Base-by-base conservation (phyloP, 2,888 invertebrate species). In the Stenotaenia linearis region DNA sequence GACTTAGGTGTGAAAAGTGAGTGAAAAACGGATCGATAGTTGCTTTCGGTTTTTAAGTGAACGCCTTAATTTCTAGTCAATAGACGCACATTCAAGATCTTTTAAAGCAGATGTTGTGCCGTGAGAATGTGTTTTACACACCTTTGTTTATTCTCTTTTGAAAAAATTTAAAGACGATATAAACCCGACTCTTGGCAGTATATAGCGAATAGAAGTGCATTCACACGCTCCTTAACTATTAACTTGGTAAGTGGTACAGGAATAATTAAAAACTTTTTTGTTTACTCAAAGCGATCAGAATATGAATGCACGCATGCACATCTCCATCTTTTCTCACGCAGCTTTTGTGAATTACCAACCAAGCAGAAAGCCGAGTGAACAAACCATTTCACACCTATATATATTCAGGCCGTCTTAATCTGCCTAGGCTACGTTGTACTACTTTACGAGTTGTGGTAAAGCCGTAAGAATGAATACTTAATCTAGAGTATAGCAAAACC, bases 301-400 rank as follows among this genome's bases (percentile, higher is more conserved):
- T 15, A 45, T 45, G 45, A 15, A 6, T 50, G 50, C 50, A 50
- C 10, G 28, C 69, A 69, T 15, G 69, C 25, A 9, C 25, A 69
- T 69, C 28, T 6, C 15, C 28, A 69, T 25, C 69, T 69, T 69
- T 69, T 69, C 69, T 69, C 69, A 25, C 69, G 25, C 25, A 28
- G 25, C 69, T 69, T 69, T 69, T 69, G 25, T 28, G 69, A 28
- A 28, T 28, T 69, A 25, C n/a, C 25, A 69, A 15, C 69, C 69
- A 28, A 69, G 69, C 69, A 69, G 23, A 69, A 25, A 69, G 15
- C 25, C 25, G 1, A 69, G 69, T 23, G 28, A 69, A 69, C 69
- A 69, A 28, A 28, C 69, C 69, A 28, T 69, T 69, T 69, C 69
- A 69, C 69, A 69, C 69, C 69, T 69, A n/a, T 69, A 69, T 69